These are phyloP conservation scores for Campopleginae sp. DNA, from an alignment of 2,888 invertebrate species.

Conservation along the genomic window DNA sequence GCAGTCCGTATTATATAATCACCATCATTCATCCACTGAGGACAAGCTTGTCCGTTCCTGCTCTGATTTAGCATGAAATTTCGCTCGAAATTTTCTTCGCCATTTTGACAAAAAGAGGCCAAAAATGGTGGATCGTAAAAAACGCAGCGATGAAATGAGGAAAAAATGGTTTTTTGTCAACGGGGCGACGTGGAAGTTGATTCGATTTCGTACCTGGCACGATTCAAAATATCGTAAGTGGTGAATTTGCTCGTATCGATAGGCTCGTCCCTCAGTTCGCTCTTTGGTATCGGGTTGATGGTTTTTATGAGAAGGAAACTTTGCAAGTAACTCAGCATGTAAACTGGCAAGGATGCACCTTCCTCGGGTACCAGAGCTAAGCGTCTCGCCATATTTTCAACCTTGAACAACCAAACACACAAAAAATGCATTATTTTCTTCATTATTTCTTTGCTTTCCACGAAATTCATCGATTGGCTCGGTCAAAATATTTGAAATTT, in stretches of 20 bases:
- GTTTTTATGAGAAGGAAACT: constrained; percentile 92
- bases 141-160: background rate
- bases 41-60: background rate
- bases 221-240: constrained; percentile 95
- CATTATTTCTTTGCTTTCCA: background rate
- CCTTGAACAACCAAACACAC: constrained; percentile 80
- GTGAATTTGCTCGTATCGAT: constrained; percentile 90
- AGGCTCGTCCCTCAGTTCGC: constrained; percentile 90
- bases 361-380: constrained; percentile 95
- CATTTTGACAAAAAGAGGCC: background rate
- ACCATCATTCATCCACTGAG: constrained; percentile 19
- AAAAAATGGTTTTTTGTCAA: background rate
- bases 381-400: constrained; percentile 92
- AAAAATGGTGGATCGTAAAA: background rate
- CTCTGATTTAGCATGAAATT: background rate
- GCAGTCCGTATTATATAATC: constrained; percentile 47
- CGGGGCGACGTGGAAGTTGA: background rate
- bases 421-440: background rate
- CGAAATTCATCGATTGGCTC: background rate
- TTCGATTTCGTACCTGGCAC: constrained; percentile 89
- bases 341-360: constrained; percentile 93
- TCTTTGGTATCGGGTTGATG: constrained; percentile 89
- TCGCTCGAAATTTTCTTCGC: background rate
- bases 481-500: background rate
- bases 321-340: constrained; percentile 95